These are phyloP conservation scores for Thyatira batis DNA, from an alignment of 2,888 invertebrate genomes.

Conservation along the genomic window DNA sequence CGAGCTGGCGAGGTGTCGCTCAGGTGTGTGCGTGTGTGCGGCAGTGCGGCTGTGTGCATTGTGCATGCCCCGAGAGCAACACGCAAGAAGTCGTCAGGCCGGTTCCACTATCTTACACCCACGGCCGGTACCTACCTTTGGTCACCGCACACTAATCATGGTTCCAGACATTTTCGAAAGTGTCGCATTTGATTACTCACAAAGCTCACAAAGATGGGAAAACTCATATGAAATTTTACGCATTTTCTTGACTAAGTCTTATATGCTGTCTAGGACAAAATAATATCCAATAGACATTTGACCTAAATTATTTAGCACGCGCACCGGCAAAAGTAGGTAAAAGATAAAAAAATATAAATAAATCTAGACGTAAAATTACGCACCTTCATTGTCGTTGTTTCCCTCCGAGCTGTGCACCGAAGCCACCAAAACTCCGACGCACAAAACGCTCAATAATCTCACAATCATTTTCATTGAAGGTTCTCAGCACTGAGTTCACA, in stretches of 20 bases:
- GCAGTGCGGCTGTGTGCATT: conserved; percentile 40
- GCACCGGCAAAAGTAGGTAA: conserved; percentile 30
- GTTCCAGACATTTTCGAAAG: conserved; percentile 32
- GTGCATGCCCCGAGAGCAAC: conserved; percentile 28
- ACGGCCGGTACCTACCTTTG: conserved; percentile 49
- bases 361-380: conserved; percentile 41
- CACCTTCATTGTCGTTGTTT: conserved; percentile 82
- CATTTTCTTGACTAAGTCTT: background rate
- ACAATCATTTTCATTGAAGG: conserved; percentile 79
- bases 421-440: conserved; percentile 76
- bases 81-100: conserved; percentile 59
- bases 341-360: conserved; percentile 60
- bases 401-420: conserved; percentile 69
- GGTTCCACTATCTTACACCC: conserved; percentile 69
- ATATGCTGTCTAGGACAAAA: background rate
- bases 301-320: background rate
- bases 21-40: conserved; percentile 26
- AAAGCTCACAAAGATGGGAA: conserved; percentile 8
- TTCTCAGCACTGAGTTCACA: conserved; percentile 72
- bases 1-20: too few relatives aligned
- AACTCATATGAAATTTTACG: background rate
- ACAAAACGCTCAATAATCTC: conserved; percentile 78
- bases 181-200: conserved; percentile 25
- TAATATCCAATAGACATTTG: background rate
- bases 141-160: conserved; percentile 39